Conservation (phyloP, 2,797 vertebrate species). For the Darevskia mixta region DNA sequence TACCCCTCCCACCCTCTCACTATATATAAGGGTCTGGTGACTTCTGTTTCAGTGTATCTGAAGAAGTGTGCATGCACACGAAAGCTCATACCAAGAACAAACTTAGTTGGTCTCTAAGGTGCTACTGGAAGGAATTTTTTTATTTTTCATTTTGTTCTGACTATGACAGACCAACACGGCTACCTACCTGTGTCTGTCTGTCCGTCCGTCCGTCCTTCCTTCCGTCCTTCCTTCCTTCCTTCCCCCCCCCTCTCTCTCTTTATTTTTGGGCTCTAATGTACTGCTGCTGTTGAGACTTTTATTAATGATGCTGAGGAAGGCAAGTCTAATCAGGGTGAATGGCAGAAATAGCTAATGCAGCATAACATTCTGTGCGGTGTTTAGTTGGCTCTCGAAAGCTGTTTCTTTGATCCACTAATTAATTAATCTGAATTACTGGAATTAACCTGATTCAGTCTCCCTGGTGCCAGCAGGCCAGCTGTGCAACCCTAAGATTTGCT, state of each 20-base stretch:
- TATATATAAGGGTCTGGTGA: too few relatives aligned
- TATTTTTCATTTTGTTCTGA: too few relatives aligned
- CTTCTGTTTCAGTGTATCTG: too few relatives aligned
- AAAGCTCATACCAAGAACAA: too few relatives aligned
- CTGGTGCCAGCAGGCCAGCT: background rate
- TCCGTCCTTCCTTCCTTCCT: too few relatives aligned
- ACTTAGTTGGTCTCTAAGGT: too few relatives aligned
- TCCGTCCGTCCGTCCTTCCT: too few relatives aligned
- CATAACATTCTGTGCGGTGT: background rate
- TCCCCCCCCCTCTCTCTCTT: background rate
- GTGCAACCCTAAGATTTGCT: background rate
- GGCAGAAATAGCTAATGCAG: background rate
- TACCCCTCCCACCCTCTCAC: too few relatives aligned
- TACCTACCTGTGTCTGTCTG: too few relatives aligned
- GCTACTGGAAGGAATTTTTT: too few relatives aligned
- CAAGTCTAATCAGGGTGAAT: background rate
- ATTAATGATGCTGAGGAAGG: background rate
- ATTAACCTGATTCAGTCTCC: background rate
- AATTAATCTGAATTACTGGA: conserved; percentile 9
- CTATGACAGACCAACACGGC: too few relatives aligned
- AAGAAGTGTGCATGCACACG: too few relatives aligned
- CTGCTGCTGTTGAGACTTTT: background rate
- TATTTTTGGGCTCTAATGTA: background rate
- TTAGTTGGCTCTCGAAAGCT: background rate
- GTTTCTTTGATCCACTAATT: background rate